Conservation (phyloP, 2,797 vertebrate genomes). For the Gymnopithys bicolor region DNA sequence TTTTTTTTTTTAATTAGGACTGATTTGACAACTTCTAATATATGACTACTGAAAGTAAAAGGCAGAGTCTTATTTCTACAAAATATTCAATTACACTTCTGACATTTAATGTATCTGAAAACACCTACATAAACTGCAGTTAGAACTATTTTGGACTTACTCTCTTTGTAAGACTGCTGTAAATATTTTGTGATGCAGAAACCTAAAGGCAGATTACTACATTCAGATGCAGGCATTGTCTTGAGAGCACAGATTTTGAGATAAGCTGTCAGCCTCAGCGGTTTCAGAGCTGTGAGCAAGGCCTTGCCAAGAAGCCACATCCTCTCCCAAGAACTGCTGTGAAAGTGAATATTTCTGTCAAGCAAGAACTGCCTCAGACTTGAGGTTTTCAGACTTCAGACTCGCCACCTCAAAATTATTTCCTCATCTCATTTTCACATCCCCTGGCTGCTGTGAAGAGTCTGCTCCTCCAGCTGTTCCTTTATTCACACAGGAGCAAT, state of each 20-base stretch:
- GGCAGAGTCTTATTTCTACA: background rate
- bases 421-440: background rate
- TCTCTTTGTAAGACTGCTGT: background rate
- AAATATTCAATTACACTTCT: background rate
- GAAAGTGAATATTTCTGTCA: background rate
- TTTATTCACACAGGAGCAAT: background rate
- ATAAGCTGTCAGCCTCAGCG: background rate
- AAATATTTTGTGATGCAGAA: background rate
- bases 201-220: background rate
- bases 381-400: background rate
- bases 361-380: background rate
- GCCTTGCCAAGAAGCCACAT: background rate
- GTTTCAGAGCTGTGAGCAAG: conserved; percentile 11
- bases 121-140: background rate
- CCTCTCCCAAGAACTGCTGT: background rate
- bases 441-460: background rate
- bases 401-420: background rate
- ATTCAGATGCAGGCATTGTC: background rate
- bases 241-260: background rate
- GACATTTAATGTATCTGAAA: background rate
- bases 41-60: background rate
- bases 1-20: background rate
- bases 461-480: background rate
- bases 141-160: background rate
- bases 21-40: background rate